phyloP scores from a whole-genome alignment of 2,888 invertebrate species.

The Amphipoea lucens region DNA sequence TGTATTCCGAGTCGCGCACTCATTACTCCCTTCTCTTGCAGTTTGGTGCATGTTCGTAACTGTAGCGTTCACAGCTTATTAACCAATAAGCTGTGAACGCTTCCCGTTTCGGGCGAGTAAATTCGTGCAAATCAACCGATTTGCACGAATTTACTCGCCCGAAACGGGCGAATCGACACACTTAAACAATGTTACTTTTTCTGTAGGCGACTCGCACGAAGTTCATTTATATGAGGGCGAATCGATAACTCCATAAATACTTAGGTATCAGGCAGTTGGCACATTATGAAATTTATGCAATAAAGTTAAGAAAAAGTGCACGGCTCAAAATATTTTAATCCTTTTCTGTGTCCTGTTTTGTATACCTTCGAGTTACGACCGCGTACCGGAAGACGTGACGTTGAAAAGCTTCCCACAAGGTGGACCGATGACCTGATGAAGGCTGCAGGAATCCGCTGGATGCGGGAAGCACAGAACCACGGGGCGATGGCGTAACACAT shows the following conservation, averaged over 20 bases:
- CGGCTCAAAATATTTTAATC: not conserved
- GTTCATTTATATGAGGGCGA: no score
- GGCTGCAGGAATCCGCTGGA: not conserved
- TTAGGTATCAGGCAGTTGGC: no score
- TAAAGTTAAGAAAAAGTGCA: no score
- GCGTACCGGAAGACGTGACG: not conserved
- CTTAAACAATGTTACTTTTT: not conserved
- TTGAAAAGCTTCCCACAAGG: not conserved
- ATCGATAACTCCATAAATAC: no score
- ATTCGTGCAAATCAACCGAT: no score
- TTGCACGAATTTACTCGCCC: not conserved
- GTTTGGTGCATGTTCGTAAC: not conserved
- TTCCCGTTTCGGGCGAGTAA: no score
- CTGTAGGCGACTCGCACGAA: not conserved
- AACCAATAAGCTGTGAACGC: no score
- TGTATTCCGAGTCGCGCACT: conserved; percentile 21
- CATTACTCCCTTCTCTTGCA: not conserved
- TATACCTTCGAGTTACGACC: not conserved
- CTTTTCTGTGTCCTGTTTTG: no score
- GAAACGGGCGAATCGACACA: no score
- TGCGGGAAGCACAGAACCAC: not conserved
- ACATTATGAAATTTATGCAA: no score
- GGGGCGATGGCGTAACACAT: no score
- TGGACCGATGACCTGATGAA: no score
- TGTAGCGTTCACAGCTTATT: not conserved